Evolutionary conservation across 2,888 invertebrate species (phyloP).

Genomic region (Pristionchus entomophagus): DNA sequence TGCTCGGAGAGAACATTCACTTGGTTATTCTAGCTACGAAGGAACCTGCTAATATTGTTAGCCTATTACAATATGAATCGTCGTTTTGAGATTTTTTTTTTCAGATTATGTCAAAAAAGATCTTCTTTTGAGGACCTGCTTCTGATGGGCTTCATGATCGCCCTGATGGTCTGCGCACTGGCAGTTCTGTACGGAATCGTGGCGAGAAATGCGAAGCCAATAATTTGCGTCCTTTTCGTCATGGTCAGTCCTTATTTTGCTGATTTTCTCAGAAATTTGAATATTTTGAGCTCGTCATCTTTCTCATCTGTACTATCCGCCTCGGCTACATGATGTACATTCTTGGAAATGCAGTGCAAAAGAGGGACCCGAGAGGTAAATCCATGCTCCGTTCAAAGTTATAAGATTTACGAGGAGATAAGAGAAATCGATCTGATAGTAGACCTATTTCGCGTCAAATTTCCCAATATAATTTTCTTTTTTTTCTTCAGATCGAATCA

Average conservation of each 20-base stretch:
- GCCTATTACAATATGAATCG: not conserved
- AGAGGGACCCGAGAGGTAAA: not conserved
- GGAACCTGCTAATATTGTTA: not conserved
- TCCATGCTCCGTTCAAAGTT: too few relatives aligned
- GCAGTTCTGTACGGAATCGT: not conserved
- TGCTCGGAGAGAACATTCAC: constrained; percentile 20
- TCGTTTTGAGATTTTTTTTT: not conserved
- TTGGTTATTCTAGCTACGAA: not conserved
- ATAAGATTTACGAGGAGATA: too few relatives aligned
- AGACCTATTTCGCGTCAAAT: too few relatives aligned
- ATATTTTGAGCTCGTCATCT: not conserved
- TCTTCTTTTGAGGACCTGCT: constrained; percentile 4
- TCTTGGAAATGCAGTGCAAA: not conserved
- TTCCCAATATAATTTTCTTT: too few relatives aligned
- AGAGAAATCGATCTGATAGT: too few relatives aligned
- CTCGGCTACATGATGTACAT: constrained; percentile 2
- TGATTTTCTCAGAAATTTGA: not conserved
- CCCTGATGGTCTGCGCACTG: not conserved
- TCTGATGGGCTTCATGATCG: not conserved
- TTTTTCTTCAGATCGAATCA: not conserved
- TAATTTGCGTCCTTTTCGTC: not conserved
- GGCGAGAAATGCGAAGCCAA: not conserved
- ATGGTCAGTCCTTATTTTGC: not conserved
- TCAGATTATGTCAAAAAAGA: not conserved
- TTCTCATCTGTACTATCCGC: constrained; percentile 4